Evolutionary conservation across 2,113 vertebrate species (phyloP).

Genomic region (Thinocorus orbignyianus): DNA sequence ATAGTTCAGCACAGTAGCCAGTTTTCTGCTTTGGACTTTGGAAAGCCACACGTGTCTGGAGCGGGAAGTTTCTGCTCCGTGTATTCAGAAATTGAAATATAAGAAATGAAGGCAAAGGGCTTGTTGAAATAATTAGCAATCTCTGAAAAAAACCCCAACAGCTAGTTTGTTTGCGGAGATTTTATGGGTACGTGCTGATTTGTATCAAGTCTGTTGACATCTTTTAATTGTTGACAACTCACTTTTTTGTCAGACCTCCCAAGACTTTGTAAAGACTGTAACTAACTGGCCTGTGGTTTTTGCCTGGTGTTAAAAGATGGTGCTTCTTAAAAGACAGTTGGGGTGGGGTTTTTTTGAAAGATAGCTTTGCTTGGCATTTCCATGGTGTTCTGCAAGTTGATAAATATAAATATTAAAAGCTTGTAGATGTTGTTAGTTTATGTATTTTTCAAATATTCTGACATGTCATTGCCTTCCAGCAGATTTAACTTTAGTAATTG

Average conservation of each 20-base stretch:
- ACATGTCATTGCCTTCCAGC: neutral
- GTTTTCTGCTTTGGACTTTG: neutral
- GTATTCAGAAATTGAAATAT: neutral
- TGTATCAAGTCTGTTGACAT: neutral
- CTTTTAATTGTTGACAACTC: neutral
- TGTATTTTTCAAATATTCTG: neutral
- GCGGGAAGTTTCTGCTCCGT: neutral
- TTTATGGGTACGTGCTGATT: neutral
- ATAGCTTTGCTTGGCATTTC: neutral
- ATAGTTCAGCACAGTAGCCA: neutral
- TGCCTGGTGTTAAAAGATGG: neutral
- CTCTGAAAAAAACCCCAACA: neutral
- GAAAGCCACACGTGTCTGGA: rapidly evolving
- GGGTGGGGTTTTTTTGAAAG: neutral
- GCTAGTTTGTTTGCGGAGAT: neutral
- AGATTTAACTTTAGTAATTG: neutral
- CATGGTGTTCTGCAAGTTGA: neutral
- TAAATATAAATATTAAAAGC: neutral
- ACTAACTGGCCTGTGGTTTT: neutral
- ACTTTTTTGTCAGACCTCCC: neutral
- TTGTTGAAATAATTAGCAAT: neutral
- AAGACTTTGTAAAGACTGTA: neutral
- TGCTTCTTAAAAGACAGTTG: neutral
- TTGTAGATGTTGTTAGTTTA: neutral
- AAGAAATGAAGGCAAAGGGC: neutral